Evolutionary conservation across 2,797 vertebrate species (phyloP).

Genomic region (Parambassis ranga): DNA sequence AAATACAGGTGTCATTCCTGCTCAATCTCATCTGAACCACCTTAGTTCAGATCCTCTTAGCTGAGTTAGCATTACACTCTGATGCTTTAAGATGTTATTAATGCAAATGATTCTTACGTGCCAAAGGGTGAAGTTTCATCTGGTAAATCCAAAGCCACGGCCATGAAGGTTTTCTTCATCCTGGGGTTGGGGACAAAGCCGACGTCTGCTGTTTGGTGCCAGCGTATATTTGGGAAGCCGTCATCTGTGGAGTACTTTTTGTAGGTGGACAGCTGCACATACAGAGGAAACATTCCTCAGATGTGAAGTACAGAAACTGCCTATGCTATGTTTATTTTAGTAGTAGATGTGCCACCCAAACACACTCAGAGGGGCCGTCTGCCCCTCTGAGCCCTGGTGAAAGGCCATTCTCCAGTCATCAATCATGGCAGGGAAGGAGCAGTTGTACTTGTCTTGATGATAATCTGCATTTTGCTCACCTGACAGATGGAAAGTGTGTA

Average conservation of each 20-base stretch:
- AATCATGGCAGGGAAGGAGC: constrained; percentile 90
- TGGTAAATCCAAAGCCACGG: constrained; percentile 87
- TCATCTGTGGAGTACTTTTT: constrained; percentile 36
- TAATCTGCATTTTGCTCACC: constrained; percentile 83
- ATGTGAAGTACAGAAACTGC: background rate
- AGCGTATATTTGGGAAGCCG: constrained; percentile 83
- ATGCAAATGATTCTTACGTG: constrained; percentile 65
- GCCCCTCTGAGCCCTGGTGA: constrained; percentile 79
- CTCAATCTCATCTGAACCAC: no score
- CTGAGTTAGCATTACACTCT: no score
- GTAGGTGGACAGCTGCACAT: constrained; percentile 69
- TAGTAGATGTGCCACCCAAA: no score
- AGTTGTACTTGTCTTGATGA: constrained; percentile 84
- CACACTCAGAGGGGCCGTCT: no score
- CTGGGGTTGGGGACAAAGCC: constrained; percentile 84
- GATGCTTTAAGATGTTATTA: background rate
- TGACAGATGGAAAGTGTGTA: constrained; percentile 38
- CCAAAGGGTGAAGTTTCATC: constrained; percentile 84
- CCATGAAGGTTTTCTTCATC: constrained; percentile 93
- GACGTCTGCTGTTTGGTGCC: constrained; percentile 91
- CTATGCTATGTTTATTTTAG: background rate
- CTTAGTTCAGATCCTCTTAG: no score
- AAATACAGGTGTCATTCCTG: no score
- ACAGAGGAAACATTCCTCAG: background rate
- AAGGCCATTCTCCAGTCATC: constrained; percentile 89